These are phyloP conservation scores for Anguilla rostrata DNA, from an alignment of 2,113 vertebrate genomes.

Conservation along the genomic window DNA sequence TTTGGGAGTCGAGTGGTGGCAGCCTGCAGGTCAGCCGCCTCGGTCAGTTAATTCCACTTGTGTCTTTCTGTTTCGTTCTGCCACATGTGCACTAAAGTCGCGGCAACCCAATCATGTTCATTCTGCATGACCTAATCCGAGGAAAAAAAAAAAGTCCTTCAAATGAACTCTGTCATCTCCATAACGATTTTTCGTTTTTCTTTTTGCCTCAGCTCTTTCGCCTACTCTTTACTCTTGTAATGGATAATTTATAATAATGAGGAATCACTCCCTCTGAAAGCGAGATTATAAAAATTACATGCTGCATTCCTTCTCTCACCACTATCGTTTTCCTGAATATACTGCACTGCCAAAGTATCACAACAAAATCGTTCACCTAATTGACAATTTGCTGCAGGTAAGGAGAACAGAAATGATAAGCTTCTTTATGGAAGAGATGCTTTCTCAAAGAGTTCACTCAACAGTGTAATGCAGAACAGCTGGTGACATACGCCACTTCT, in stretches of 20 bases:
- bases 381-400: background rate
- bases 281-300: background rate
- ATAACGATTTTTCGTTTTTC: constrained; percentile 11
- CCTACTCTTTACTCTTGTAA: constrained; percentile 15
- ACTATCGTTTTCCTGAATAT: background rate
- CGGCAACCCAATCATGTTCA: constrained; percentile 37
- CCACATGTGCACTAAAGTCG: constrained; percentile 38
- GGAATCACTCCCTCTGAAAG: constrained; percentile 30
- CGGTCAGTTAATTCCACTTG: constrained; percentile 42
- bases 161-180: constrained; percentile 34
- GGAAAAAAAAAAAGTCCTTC: constrained; percentile 27
- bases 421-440: background rate
- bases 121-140: constrained; percentile 42
- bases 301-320: background rate
- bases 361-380: background rate
- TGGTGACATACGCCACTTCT: background rate
- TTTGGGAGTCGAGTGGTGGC: background rate
- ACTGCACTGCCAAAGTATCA: background rate
- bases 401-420: background rate
- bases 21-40: constrained; percentile 18
- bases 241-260: constrained; percentile 19
- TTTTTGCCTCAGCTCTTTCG: background rate
- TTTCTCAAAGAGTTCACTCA: background rate
- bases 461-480: background rate
- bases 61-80: constrained; percentile 36